Percentiles rank a stretch among this genome's conserved stretches.
Evolutionary conservation across 2,113 vertebrate species (phyloP).

Genomic region (Chunga burmeisteri): DNA sequence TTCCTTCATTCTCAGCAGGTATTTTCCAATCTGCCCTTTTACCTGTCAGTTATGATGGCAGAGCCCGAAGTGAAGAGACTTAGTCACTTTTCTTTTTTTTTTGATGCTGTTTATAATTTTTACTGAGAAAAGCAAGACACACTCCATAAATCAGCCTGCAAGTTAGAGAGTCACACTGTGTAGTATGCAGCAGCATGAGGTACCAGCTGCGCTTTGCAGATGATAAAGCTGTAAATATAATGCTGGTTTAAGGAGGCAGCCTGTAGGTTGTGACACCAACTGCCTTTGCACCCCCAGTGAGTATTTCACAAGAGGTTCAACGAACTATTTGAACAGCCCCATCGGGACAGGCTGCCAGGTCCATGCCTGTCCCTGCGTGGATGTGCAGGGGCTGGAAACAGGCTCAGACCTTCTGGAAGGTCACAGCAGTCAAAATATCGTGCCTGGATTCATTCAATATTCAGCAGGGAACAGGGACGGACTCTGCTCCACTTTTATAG

Average conservation of each 20-base stretch:
- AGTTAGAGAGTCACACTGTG: neutral
- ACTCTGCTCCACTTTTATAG: neutral
- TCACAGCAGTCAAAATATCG: neutral
- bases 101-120: constrained; percentile 15
- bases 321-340: neutral
- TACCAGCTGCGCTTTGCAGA: constrained; percentile 41
- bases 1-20: constrained; percentile 33
- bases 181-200: neutral
- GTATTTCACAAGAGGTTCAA: neutral
- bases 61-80: neutral
- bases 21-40: constrained; percentile 30
- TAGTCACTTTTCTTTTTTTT: neutral
- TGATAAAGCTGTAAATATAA: constrained; percentile 32
- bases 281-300: neutral
- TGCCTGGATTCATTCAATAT: constrained; percentile 11
- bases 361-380: neutral
- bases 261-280: neutral
- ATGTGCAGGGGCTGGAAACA: neutral
- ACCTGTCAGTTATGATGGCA: neutral
- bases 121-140: constrained; percentile 3
- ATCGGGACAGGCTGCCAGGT: neutral
- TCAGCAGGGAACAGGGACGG: constrained; percentile 1
- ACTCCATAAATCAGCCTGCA: constrained; percentile 55
- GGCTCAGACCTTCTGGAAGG: constrained; percentile 7
- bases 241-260: neutral